A percentile compares a stretch with the other conserved stretches of the same genome.
phyloP scores from a whole-genome alignment of 2,888 invertebrate species.

The Plebejus anna region DNA sequence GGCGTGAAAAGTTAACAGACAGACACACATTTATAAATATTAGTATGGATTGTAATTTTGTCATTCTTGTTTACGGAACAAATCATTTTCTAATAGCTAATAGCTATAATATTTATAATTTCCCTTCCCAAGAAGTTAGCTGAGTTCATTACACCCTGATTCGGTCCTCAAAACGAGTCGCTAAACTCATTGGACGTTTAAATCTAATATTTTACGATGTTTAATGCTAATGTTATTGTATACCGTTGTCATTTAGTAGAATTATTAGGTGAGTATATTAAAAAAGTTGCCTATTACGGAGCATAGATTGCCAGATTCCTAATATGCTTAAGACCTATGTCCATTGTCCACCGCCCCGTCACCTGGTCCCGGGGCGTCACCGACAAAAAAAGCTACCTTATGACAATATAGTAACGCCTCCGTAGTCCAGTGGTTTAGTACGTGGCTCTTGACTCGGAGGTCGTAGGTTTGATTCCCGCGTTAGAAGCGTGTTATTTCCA shows the following conservation, averaged over 20 bases:
- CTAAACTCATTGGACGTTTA: not conserved
- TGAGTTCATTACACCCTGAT: not conserved
- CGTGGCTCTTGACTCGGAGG: no score
- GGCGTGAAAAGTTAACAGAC: no score
- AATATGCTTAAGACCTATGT: not conserved
- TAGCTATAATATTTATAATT: not conserved
- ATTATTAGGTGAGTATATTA: conserved; percentile 24
- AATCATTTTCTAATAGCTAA: no score
- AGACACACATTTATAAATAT: no score
- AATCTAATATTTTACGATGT: conserved; percentile 13
- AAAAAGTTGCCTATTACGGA: not conserved
- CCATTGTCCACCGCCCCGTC: no score
- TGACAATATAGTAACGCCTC: no score
- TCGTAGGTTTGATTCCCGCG: no score
- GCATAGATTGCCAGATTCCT: not conserved
- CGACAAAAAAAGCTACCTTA: no score
- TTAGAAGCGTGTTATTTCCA: no score
- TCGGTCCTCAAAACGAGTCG: not conserved
- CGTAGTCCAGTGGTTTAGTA: no score
- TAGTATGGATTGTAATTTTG: no score
- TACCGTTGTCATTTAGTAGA: conserved; percentile 22
- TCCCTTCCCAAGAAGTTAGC: not conserved
- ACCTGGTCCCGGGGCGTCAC: no score
- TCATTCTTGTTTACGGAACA: not conserved
- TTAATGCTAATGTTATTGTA: conserved; percentile 17